Percentiles rank a stretch among this genome's conserved stretches.
These are phyloP conservation scores for Vimba vimba DNA, from an alignment of 2,113 vertebrate species.

Conservation along the genomic window DNA sequence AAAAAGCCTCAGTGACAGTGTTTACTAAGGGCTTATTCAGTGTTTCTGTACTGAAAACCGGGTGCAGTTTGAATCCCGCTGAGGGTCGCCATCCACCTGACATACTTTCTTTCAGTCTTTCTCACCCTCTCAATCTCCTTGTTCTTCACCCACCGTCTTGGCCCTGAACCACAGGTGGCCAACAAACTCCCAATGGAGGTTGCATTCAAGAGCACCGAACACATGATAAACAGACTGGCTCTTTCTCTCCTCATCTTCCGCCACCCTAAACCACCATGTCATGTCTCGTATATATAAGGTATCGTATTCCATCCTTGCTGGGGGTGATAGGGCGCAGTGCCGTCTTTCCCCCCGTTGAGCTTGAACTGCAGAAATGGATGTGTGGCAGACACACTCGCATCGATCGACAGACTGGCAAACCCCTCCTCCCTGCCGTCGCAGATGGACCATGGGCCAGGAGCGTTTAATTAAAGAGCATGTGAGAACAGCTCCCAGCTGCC, in stretches of 20 bases:
- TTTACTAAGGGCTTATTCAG: neutral
- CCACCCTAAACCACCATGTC: constrained; percentile 56
- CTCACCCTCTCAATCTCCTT: constrained; percentile 3
- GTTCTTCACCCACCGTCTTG: constrained; percentile 20
- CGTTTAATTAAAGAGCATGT: constrained; percentile 82
- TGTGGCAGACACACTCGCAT: constrained; percentile 71
- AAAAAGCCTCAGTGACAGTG: neutral
- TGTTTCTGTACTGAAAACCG: constrained; percentile 11
- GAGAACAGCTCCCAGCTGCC: constrained; percentile 79
- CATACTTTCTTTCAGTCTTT: constrained; percentile 35
- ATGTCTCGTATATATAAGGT: constrained; percentile 65
- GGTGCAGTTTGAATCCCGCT: constrained; percentile 19
- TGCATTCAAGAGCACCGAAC: neutral
- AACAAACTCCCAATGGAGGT: constrained; percentile 26
- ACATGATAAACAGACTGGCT: constrained; percentile 58
- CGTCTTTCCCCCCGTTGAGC: constrained; percentile 68
- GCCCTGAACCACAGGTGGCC: constrained; percentile 30
- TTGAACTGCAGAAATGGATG: constrained; percentile 59
- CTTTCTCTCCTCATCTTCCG: constrained; percentile 30
- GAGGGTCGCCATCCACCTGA: constrained; percentile 39
- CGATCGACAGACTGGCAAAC: constrained; percentile 72
- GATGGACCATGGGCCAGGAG: constrained; percentile 76
- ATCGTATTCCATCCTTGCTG: constrained; percentile 68
- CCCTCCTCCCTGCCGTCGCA: constrained; percentile 61
- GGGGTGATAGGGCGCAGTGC: constrained; percentile 47